phyloP scores from a whole-genome alignment of 2,888 invertebrate genomes.

The Limnephilus lunatus region DNA sequence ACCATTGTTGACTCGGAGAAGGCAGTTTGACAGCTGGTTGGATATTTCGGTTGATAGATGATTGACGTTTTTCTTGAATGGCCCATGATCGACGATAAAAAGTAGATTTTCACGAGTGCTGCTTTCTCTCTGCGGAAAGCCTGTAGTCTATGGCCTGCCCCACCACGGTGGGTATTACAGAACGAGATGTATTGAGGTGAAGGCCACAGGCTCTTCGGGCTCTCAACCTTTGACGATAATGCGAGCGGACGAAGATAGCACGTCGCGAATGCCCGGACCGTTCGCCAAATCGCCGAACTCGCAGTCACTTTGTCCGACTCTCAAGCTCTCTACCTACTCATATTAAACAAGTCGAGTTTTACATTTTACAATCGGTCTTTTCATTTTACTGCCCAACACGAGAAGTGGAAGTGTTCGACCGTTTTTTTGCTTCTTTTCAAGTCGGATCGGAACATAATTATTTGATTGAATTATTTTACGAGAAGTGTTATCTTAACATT shows the following conservation, averaged over 20 bases:
- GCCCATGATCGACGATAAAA: neutral
- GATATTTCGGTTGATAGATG: neutral
- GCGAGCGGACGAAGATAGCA: slow-evolving; percentile 11
- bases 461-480: neutral
- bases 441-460: neutral
- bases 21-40: neutral
- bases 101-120: slow-evolving; percentile 3
- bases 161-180: neutral
- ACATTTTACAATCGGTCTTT: neutral
- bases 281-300: slow-evolving; percentile 5
- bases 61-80: neutral
- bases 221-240: slow-evolving; percentile 11
- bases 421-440: neutral
- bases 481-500: neutral
- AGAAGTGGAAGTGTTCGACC: neutral
- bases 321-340: neutral
- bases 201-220: slow-evolving; percentile 33
- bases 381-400: neutral
- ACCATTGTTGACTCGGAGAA: neutral
- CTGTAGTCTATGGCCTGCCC: neutral
- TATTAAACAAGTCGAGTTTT: neutral
- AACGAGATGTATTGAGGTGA: slow-evolving; percentile 37
- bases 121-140: slow-evolving; percentile 37
- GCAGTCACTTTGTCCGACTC: neutral
- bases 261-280: slow-evolving; percentile 2